Base-by-base conservation (phyloP, 2,113 vertebrate species). In the Aythya baeri region DNA sequence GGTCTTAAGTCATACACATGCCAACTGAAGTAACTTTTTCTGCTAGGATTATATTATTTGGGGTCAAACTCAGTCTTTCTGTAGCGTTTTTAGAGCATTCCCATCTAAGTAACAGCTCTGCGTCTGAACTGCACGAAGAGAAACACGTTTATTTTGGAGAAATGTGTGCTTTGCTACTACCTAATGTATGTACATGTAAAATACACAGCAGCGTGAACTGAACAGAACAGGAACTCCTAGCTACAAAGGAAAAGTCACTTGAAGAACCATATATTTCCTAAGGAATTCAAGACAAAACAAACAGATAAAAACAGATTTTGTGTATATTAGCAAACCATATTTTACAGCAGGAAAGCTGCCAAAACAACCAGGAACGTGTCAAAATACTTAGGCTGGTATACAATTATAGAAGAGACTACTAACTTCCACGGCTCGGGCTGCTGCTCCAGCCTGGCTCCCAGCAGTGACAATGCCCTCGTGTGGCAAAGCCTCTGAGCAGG, bases 211-310 rank as follows among this genome's bases (percentile, higher is more conserved):
- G 75, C 8, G 11, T 5, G 32, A 58, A 18, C n/a, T 31, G 52
- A 63, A 82, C 77, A 57, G 32, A 77, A 52, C 2, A 7, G 41
- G n/a, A 55, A 41, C 68, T 52, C 62, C 14, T 11, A 32, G 77
- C 66, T 79, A 27, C 81, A 34, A 12, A 49, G 80, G 82, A 81
- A 76, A 79, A 38, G 9, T 90, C 57, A 29, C 63, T 41, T 61
- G 34, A 84, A 54, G 41, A 70, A 84, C 46, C 59, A 44, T 11
- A 3, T 17, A 59, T 23, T 79, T 82, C 63, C 72, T 66, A 31
- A 93, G 29, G 71, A 85, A 61, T 79, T 95, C 77, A 94, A 92
- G 86, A 96, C 87, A 94, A 96, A 95, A 52, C 72, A 89, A 89
- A 94, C 32, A 91, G 94, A 88, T 41, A 95, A 96, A 88, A 31